Evolutionary conservation across 2,113 vertebrate genomes (phyloP).

Genomic region (Nothoprocta pentlandii): DNA sequence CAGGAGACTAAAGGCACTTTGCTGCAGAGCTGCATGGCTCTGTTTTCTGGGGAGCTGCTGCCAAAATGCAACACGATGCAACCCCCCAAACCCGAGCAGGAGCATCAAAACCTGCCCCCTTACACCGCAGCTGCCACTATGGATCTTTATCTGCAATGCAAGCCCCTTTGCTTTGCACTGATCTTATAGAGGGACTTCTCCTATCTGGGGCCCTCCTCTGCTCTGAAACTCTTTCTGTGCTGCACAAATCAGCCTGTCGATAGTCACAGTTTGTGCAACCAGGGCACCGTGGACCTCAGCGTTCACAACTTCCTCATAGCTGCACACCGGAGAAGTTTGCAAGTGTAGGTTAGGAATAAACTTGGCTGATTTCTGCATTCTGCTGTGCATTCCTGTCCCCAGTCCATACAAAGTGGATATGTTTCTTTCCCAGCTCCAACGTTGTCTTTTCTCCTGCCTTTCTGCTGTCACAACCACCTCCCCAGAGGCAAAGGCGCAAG

Average conservation of each 20-base stretch:
- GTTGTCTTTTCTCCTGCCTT: accelerated
- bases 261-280: background rate
- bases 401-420: accelerated
- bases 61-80: background rate
- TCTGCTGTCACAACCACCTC: background rate
- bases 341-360: background rate
- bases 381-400: background rate
- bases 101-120: no score
- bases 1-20: background rate
- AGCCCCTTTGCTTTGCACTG: background rate
- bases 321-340: background rate
- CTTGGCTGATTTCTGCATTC: background rate
- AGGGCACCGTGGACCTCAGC: background rate
- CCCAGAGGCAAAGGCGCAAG: accelerated
- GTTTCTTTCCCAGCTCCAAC: accelerated
- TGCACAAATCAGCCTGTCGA: background rate
- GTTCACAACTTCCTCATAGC: background rate
- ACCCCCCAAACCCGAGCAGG: no score
- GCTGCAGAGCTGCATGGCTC: accelerated
- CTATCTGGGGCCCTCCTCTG: background rate
- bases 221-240: background rate
- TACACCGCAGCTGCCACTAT: no score
- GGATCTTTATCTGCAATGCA: background rate
- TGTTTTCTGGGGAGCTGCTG: background rate
- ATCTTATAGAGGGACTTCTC: background rate